Base-by-base conservation (phyloP, 1,140 invertebrate species). In the Stegodyphus mimosarum region DNA sequence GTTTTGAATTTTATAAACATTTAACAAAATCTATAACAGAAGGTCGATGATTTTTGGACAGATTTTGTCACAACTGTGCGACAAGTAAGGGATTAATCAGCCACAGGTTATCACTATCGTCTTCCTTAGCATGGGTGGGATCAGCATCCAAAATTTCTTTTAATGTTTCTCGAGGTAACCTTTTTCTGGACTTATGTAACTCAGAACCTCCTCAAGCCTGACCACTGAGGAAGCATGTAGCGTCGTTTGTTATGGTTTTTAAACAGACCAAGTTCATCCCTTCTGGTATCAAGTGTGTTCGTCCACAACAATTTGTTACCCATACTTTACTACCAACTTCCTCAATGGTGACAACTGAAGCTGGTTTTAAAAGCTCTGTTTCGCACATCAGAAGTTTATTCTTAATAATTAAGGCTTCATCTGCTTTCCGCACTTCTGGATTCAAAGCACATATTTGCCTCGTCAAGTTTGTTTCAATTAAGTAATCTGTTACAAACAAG, bases 351-450 rank as follows among this genome's bases (percentile, higher is more conserved):
- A 78, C 51, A 55, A 69, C 53, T 53, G 51, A 69, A 2, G 17
- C 76, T 69, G 50, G 51, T 10, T 69, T 7, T 53, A 1, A 78
- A 53, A 69, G 13, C 51, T 78, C 49, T 52, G 6, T 73, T 73
- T 73, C 48, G 50, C 15, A 73, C 50, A 6, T 73, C 49, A 73
- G 51, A 53, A 53, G 6, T 73, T 73, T n/a, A 15, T 15, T 73
- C 6, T 50, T 50, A 17, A 52, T n/a, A 73, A 73, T 73, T 17
- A 73, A 6, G 52, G 71, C 71, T 73, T 11, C 49, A 73, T 73
- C 15, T 50, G 49, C 18, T 70, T 70, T 11, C 49, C 15, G 18
- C 49, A 48, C 69, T 48, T 6, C 11, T 70, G 18, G 11, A 70
- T 33, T 48, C 49, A 70, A 50, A 70, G 18, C 49, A 70, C 6